Conservation (phyloP, 2,113 vertebrate genomes). For the Irena cyanogastra region DNA sequence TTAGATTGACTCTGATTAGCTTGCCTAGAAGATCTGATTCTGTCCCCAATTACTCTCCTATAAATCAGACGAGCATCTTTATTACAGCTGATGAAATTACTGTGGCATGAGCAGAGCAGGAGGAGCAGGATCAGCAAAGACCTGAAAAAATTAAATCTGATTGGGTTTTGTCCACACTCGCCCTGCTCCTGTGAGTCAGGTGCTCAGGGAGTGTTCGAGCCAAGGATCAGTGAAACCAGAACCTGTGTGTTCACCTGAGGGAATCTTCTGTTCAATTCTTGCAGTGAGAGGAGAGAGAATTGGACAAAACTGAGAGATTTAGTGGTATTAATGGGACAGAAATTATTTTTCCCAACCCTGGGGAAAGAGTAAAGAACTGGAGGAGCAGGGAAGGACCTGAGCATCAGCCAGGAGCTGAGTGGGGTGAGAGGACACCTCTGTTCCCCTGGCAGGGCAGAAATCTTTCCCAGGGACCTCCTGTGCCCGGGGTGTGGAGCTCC, state of each 20-base stretch:
- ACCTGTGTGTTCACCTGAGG: background rate
- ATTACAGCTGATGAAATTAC: background rate
- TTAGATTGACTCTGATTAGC: constrained; percentile 23
- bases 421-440: background rate
- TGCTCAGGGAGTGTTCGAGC: background rate
- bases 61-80: background rate
- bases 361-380: background rate
- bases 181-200: background rate
- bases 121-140: background rate
- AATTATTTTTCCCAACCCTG: background rate
- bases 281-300: background rate
- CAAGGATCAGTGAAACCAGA: background rate
- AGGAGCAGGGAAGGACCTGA: background rate
- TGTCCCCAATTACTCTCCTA: background rate
- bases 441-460: background rate
- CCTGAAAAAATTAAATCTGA: background rate
- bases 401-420: background rate
- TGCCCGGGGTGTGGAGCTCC: background rate
- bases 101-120: background rate
- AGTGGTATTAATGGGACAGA: background rate
- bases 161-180: background rate
- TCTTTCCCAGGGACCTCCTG: background rate
- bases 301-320: background rate
- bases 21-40: constrained; percentile 6
- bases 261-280: background rate